Evolutionary conservation across 2,888 invertebrate species (phyloP).

Genomic region (Polydrusus pterygomalis): DNA sequence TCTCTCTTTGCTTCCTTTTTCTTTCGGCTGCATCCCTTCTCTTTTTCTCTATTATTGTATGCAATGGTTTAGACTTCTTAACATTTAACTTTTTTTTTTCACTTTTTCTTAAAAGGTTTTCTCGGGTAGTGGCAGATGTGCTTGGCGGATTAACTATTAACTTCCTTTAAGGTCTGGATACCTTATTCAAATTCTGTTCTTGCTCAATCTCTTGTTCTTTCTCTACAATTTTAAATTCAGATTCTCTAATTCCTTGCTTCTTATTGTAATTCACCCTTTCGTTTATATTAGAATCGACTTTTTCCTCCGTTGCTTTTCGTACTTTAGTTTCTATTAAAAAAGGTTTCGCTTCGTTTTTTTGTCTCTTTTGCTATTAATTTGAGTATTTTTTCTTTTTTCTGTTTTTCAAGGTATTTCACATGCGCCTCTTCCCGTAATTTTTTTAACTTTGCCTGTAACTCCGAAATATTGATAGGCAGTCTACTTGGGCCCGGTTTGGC

Average conservation of each 20-base stretch:
- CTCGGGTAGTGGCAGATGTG: background rate
- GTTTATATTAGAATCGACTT: too few species aligned
- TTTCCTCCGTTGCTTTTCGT: too few species aligned
- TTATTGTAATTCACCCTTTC: too few species aligned
- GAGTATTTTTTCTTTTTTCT: too few species aligned
- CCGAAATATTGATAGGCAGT: background rate
- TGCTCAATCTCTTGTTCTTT: background rate
- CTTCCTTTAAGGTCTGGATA: background rate
- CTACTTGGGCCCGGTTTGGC: background rate
- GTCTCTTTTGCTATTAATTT: too few species aligned
- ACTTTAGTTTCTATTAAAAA: too few species aligned
- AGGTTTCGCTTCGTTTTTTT: too few species aligned
- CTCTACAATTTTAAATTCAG: background rate
- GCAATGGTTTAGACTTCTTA: background rate
- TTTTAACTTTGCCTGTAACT: too few species aligned
- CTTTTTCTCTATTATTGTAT: background rate
- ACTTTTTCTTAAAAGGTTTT: background rate
- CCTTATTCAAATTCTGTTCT: background rate
- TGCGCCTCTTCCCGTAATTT: too few species aligned
- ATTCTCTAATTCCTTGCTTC: background rate
- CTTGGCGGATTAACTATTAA: background rate
- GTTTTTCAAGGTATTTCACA: too few species aligned
- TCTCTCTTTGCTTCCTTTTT: conserved; percentile 1
- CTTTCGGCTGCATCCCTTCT: conserved; percentile 1
- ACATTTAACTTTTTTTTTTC: background rate